These are phyloP conservation scores for Dynastes grantii DNA, from an alignment of 2,888 invertebrate genomes.

Conservation along the genomic window DNA sequence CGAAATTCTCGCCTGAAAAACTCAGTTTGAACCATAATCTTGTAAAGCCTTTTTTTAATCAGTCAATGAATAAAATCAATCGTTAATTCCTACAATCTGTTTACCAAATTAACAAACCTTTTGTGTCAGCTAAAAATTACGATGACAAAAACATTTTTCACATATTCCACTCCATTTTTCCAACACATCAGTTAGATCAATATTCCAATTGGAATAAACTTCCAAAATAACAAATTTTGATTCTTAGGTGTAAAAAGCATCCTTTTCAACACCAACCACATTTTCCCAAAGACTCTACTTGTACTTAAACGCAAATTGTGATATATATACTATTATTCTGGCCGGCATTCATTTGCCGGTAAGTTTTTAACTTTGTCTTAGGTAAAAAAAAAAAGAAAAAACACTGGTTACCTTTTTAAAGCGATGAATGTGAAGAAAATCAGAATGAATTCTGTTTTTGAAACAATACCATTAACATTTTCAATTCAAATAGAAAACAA, in stretches of 20 bases:
- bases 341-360: slow-evolving; percentile 6
- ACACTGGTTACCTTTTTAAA: slow-evolving; percentile 14
- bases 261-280: slow-evolving; percentile 15
- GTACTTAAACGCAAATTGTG: slow-evolving; percentile 68
- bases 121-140: too few species aligned
- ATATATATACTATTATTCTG: slow-evolving; percentile 68
- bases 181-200: too few species aligned
- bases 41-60: too few species aligned
- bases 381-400: slow-evolving; percentile 21
- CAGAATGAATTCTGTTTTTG: not conserved
- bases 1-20: too few species aligned
- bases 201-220: too few species aligned
- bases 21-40: too few species aligned
- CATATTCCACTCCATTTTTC: too few species aligned
- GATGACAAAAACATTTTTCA: not conserved
- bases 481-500: not conserved
- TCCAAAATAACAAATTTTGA: too few species aligned
- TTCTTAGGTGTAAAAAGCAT: not conserved
- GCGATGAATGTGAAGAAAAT: not conserved
- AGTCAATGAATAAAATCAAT: too few species aligned
- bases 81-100: too few species aligned
- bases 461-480: too few species aligned
- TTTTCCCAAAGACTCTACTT: slow-evolving; percentile 56
- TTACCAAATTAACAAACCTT: too few species aligned
- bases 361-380: slow-evolving; percentile 41